These are phyloP conservation scores for Plemyria rubiginata DNA, from an alignment of 2,888 invertebrate species.

Conservation along the genomic window DNA sequence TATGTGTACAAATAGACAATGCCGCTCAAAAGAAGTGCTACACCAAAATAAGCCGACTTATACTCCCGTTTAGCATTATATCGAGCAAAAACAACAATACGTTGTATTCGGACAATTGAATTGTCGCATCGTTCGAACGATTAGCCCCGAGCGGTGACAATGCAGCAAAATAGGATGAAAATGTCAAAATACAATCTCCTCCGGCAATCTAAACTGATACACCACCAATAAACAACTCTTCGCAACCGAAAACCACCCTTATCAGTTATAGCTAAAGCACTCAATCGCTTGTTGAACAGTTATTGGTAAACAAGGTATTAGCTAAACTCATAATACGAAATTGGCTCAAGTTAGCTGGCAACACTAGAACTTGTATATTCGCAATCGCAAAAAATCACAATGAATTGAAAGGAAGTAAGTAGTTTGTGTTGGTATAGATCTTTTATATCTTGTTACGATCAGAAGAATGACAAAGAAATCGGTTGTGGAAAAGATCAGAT, in stretches of 20 bases:
- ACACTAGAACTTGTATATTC: slow-evolving; percentile 77
- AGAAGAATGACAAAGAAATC: slow-evolving; percentile 35
- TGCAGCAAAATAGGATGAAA: slow-evolving; percentile 78
- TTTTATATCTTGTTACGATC: slow-evolving; percentile 42
- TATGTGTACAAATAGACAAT: not conserved
- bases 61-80: slow-evolving; percentile 34
- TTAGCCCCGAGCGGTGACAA: slow-evolving; percentile 72
- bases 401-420: slow-evolving; percentile 54
- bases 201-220: slow-evolving; percentile 61
- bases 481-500: slow-evolving; percentile 15
- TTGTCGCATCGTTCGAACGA: slow-evolving; percentile 67
- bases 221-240: slow-evolving; percentile 16
- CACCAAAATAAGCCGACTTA: slow-evolving; percentile 28
- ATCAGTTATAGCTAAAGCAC: slow-evolving; percentile 1
- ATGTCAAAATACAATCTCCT: slow-evolving; percentile 82
- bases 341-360: slow-evolving; percentile 59
- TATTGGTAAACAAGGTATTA: slow-evolving; percentile 17
- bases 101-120: slow-evolving; percentile 40
- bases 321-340: slow-evolving; percentile 53
- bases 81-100: slow-evolving; percentile 40
- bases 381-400: slow-evolving; percentile 47
- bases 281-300: slow-evolving; percentile 4
- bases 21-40: slow-evolving; percentile 17
- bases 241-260: slow-evolving; percentile 38
- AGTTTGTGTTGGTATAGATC: slow-evolving; percentile 50